A percentile compares a stretch with the other conserved stretches of the same genome.
These are phyloP conservation scores for Anguilla japonica DNA, from an alignment of 2,113 vertebrate genomes.

Conservation along the genomic window DNA sequence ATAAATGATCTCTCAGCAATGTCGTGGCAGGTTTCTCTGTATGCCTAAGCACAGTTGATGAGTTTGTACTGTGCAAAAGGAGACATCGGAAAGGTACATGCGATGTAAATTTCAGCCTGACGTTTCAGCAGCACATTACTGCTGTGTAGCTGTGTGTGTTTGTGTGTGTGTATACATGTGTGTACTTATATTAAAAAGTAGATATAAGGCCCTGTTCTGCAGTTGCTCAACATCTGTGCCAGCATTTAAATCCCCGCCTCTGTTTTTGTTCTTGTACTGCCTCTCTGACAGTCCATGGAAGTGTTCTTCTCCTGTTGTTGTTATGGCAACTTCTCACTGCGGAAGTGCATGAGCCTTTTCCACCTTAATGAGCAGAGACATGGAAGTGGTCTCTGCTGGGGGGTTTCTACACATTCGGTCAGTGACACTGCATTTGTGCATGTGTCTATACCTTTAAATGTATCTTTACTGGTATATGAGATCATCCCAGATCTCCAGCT, in stretches of 20 bases:
- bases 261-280: slow-evolving; percentile 31
- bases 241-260: slow-evolving; percentile 58
- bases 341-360: slow-evolving; percentile 42
- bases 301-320: slow-evolving; percentile 63
- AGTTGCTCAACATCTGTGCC: slow-evolving; percentile 45
- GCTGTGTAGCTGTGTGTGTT: not conserved
- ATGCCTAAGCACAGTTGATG: slow-evolving; percentile 20
- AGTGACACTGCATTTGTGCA: not conserved
- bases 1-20: slow-evolving; percentile 47
- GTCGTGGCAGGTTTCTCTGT: slow-evolving; percentile 32
- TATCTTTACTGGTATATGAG: too few species aligned
- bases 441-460: not conserved
- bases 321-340: slow-evolving; percentile 67
- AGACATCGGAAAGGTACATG: not conserved
- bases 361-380: not conserved
- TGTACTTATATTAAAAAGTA: not conserved
- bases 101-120: not conserved
- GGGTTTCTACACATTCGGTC: not conserved
- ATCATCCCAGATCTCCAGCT: too few species aligned
- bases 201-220: not conserved
- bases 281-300: slow-evolving; percentile 58
- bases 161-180: not conserved
- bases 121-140: not conserved
- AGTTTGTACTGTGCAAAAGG: slow-evolving; percentile 31
- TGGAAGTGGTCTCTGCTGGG: not conserved